These are phyloP conservation scores for Pseudachorutes palmiensis DNA, from an alignment of 1,140 invertebrate genomes.

Conservation along the genomic window DNA sequence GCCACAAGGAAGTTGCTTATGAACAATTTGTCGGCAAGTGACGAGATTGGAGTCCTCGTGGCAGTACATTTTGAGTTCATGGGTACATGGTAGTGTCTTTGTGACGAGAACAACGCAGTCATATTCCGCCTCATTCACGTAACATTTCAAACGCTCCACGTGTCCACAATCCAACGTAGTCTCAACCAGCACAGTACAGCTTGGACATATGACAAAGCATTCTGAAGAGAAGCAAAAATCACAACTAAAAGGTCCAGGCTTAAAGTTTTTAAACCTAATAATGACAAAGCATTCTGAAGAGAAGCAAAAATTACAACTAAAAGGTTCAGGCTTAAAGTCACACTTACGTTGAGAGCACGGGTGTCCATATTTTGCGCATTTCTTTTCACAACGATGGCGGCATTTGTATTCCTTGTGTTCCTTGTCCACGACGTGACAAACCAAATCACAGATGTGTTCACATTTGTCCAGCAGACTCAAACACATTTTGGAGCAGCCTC, in stretches of 20 bases:
- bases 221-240: too few relatives aligned
- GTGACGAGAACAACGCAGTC: slow-evolving; percentile 19
- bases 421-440: slow-evolving; percentile 38
- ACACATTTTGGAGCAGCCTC: slow-evolving; percentile 29
- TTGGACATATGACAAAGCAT: background rate
- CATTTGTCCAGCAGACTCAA: slow-evolving; percentile 18
- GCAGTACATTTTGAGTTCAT: slow-evolving; percentile 15
- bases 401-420: slow-evolving; percentile 31
- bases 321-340: background rate
- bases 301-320: background rate
- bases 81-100: slow-evolving; percentile 32
- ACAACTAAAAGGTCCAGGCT: slow-evolving; percentile 13
- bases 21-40: background rate
- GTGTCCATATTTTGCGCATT: slow-evolving; percentile 11
- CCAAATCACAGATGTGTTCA: slow-evolving; percentile 33
- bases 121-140: background rate
- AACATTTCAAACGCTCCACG: background rate
- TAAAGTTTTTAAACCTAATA: too few relatives aligned
- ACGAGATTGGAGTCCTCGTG: slow-evolving; percentile 1
- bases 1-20: slow-evolving; percentile 19
- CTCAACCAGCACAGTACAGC: background rate
- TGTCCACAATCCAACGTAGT: slow-evolving; percentile 14
- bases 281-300: background rate
- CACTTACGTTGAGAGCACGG: background rate
- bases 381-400: background rate